Base-by-base conservation (phyloP, 2,888 invertebrate genomes). In the Antheraea yamamai region DNA sequence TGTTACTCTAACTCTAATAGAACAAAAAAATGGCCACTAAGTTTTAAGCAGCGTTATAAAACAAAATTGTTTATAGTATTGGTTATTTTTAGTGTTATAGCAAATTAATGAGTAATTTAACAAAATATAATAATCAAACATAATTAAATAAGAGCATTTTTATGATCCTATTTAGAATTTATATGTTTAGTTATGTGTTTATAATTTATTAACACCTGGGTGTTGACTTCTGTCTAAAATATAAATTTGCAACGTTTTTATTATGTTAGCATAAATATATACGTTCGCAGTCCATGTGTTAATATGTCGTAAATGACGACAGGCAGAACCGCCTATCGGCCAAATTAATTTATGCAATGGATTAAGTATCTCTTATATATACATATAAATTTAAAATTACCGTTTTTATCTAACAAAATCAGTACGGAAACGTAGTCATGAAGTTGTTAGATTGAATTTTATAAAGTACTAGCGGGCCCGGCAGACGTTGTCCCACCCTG, bases 241-340 rank as follows among this genome's bases (percentile, higher is more conserved):
- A 70, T 70, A 39, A 70, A 39, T n/a, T 39, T 70, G 39, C 20
- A 35, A 55, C 26, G 64, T 58, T 61, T 61, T 73, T 30, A 55
- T 30, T 52, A 20, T 20, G 70, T 70, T 39, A 20, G 39, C n/a
- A 70, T 70, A 70, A 70, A 39, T 70, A 70, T 39, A 70, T 12
- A 70, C 39, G 39, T n/a, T n/a, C 10, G 70, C 64, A 16, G 39
- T 70, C n/a, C 39, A 70, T 68, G 39, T 70, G 70, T n/a, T 70
- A 70, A 70, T 39, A 70, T 70, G 39, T 39, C n/a, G 70, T 70
- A 70, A 70, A 70, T 70, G 18, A 35, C 23, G 55, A 71, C 71
- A 74, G 70, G 6, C 18, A 51, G 64, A 64, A 74, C 23, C 64
- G 23, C 61, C 39, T 66, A 74, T 23, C 61, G 64, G 47, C 30